Evolutionary conservation across 2,888 invertebrate species (phyloP).

Genomic region (Hybos culiciformis): DNA sequence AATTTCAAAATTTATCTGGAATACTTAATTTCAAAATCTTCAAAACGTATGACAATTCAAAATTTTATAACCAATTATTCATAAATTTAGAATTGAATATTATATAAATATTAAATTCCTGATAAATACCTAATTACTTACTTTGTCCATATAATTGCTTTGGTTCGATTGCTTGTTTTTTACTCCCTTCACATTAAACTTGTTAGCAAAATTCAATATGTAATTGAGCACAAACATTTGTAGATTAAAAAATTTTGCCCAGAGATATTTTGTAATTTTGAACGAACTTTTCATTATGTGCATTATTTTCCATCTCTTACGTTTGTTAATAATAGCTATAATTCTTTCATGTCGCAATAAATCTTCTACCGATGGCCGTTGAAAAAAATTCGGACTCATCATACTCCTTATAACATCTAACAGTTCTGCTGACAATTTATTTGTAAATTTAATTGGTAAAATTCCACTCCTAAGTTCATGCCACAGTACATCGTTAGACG

Average conservation of each 20-base stretch:
- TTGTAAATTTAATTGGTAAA: constrained; percentile 38
- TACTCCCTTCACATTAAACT: constrained; percentile 13
- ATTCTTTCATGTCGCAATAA: constrained; percentile 35
- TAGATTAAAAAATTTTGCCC: neutral
- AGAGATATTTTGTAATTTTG: neutral
- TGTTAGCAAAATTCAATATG: neutral
- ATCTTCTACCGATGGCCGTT: constrained; percentile 41
- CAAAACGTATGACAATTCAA: too few relatives aligned
- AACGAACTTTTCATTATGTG: constrained; percentile 8
- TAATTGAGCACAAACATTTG: neutral
- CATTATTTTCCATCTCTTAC: constrained; percentile 25
- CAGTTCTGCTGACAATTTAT: constrained; percentile 39
- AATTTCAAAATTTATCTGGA: too few relatives aligned
- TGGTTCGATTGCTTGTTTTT: constrained; percentile 14
- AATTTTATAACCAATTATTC: too few relatives aligned
- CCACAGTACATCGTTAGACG: constrained; percentile 54
- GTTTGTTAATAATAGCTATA: constrained; percentile 20
- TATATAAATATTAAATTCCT: too few relatives aligned
- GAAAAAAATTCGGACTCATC: constrained; percentile 40
- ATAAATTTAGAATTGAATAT: too few relatives aligned
- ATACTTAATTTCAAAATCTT: too few relatives aligned
- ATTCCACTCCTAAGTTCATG: constrained; percentile 45
- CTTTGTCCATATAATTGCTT: too few relatives aligned
- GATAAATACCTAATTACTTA: too few relatives aligned
- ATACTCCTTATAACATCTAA: constrained; percentile 40